Evolutionary conservation across 1,140 invertebrate species (phyloP), one percentile per base, ranked within the genome.

Genomic region (Trissolcus basalis): DNA sequence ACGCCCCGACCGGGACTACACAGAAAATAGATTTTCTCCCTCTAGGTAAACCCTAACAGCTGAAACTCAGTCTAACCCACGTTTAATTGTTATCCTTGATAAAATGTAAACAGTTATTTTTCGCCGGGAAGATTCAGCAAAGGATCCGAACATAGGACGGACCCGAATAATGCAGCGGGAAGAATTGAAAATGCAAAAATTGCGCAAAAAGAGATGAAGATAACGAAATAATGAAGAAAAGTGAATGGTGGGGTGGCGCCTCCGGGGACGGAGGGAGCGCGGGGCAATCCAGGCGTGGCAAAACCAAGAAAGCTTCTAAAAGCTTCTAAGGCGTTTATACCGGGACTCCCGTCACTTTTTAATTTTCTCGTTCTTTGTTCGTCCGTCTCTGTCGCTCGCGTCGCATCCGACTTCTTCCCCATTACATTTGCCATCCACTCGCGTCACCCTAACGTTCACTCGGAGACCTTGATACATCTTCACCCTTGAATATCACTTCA

Each of bases 151-250:
- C 48, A 61, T 61, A 45, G 59, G 36, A 64, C 16, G 33, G 14
- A 4, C 1, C 27, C 19, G 59, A 72, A 58, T 77, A 69, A 67
- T 69, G 48, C 36, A 10, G 8, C 33, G 53, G 43, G 61, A 70
- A 60, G 65, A 69, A 78, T 74, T 74, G 70, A 70, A 70, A 74
- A 78, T 73, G 55, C 58, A 72, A 78, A 78, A 78, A 74, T 65
- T 72, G 60, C 65, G 33, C 70, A 50, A 60, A 44, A 47, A 61
- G 49, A 74, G 60, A 45, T 55, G 67, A 71, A 76, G 68, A 73
- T 63, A 71, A 64, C 76, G 71, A 71, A 72, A 70, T 67, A 72
- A 79, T 58, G 64, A 76, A 70, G 70, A 72, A 68, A 77, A 75
- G 60, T 48, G 75, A 69, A 71, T 59, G 51, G 36, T 47, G 27